Evolutionary conservation across 2,113 vertebrate species (phyloP), one percentile per base, ranked within the genome.

Genomic region (Bufo bufo): DNA sequence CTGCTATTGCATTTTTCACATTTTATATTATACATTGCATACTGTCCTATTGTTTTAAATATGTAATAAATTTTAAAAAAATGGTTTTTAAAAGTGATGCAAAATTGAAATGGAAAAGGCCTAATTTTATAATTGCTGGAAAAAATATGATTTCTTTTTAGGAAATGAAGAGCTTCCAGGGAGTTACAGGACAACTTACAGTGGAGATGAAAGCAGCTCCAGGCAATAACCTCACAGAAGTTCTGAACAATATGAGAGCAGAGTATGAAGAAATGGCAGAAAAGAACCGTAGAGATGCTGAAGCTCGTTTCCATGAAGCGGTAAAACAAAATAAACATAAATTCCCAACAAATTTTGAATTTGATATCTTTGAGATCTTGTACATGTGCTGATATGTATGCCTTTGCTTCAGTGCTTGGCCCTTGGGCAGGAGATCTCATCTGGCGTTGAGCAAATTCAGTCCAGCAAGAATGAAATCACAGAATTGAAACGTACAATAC

Each of bases 261-360:
- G 93, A 96, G 33, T 97, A 97, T 43, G 96, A 97, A 59, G 66
- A 49, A 1, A 6, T 96, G 5, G 90, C 95, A 0, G 52, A 91
- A 58, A 95, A 95, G 90, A 96, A 95, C 92, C 93, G 91, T 77
- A 82, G 61, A 65, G 93, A 96, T 0, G 80, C 93, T 0, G 95
- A 96, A 90, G 92, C 86, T 69, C 96, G 95, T 95, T 96, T 93
- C 90, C 84, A 94, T 0, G 77, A 92, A 6, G 95, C 96, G 95
- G 96, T 97, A 83, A 92, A 90, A 33, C 10, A 0, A 0, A 19
- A 0, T 19, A 20, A 4, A 20, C 7, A 4, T 50, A 11, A 45
- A 50, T 50, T 9, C 14, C 6, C 8, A 50, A 75, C 8, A 17
- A 47, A 50, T 75, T 47, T 47, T 0, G 5, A 47, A 74, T 17